Base-by-base conservation (phyloP, 2,113 vertebrate species). In the Grammomys dolichurus region DNA sequence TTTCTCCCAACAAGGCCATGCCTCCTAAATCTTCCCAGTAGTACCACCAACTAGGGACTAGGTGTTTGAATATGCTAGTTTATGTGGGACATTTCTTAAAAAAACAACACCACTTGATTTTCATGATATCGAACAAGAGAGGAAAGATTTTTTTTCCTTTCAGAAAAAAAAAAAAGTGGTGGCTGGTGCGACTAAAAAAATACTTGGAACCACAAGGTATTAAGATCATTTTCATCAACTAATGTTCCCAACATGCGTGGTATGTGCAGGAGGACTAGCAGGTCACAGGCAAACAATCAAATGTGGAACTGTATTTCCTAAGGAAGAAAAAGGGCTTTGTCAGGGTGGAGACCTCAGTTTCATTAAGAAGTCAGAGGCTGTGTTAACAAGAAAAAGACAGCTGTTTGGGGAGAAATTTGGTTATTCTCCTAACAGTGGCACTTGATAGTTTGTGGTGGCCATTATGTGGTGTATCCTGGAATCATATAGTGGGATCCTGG, bases 381-480 rank as follows among this genome's bases (percentile, higher is more conserved):
- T 56, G 56, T 60, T 67, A 76, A 80, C 58, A 88, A 93, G 81
- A 60, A 90, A 84, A 67, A 69, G 36, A 17, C 31, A 63, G 76
- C 56, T 93, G 80, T 80, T 92, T 95, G 8, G 81, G 82, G 40
- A 31, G 1, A 43, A 77, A 86, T 24, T 8, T 72, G 51, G 46
- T 95, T 86, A 43, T 92, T 88, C 88, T 84, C 31, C 22, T 87
- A 78, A 70, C 24, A 65, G 16, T 51, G 20, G 75, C 78, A 67
- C 75, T 82, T 94, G 76, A 63, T 88, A 88, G 58, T 19, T 56
- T 88, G 58, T 86, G 43, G 10, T 90, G 40, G 90, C 33, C 11
- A 70, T 77, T 95, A 82, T 77, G 80, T 92, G 77, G 60, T 43
- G n/a, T 82, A 7, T 69, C 46, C 94, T 90, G 65, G 76, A 89